Conservation (phyloP, 2,797 vertebrate species). For the Dendrocincla fuliginosa region DNA sequence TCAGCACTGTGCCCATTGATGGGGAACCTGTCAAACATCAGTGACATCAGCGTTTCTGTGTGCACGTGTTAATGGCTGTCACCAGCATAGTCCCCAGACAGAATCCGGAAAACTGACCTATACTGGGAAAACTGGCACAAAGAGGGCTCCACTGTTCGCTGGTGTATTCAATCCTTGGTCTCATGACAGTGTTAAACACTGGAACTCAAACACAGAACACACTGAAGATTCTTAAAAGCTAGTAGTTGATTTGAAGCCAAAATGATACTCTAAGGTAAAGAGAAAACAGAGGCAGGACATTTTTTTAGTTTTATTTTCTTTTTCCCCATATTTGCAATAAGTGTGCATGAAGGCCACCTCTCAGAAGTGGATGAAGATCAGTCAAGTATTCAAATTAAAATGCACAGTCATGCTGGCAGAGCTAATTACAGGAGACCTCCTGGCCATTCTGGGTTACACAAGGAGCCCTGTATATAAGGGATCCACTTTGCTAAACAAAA, state of each 20-base stretch:
- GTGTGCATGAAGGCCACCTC: background rate
- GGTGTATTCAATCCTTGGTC: background rate
- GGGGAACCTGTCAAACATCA: background rate
- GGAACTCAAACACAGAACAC: background rate
- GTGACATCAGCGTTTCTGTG: rapidly evolving
- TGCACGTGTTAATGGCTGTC: rapidly evolving
- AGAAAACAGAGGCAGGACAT: background rate
- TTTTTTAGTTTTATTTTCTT: background rate
- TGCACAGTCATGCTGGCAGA: background rate
- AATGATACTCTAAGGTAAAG: background rate
- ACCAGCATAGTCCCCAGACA: background rate
- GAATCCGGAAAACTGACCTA: background rate
- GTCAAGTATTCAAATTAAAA: background rate
- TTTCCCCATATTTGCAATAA: background rate
- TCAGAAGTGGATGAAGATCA: background rate
- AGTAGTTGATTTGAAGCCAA: background rate
- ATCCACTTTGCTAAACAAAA: background rate
- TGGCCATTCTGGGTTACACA: background rate
- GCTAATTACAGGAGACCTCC: background rate
- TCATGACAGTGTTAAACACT: background rate
- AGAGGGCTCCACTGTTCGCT: background rate
- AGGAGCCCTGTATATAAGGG: background rate
- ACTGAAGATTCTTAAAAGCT: background rate
- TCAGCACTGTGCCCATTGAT: rapidly evolving
- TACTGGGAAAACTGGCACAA: background rate